These are phyloP conservation scores for Scolopax mira DNA, from an alignment of 2,113 vertebrate genomes.

Conservation along the genomic window DNA sequence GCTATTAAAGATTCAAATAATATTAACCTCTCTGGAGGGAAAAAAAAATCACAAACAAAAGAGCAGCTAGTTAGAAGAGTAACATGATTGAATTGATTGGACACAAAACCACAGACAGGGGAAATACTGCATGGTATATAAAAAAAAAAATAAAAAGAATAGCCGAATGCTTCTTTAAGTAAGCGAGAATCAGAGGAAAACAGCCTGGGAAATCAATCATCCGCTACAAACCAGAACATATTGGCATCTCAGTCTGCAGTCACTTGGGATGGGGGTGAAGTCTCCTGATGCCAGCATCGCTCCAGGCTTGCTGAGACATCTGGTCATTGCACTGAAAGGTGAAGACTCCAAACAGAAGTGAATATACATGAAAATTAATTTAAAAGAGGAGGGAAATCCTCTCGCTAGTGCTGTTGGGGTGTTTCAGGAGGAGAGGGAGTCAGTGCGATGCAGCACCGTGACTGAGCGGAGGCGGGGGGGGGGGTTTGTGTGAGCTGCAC, in stretches of 20 bases:
- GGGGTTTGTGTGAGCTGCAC: background rate
- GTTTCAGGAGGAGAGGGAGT: background rate
- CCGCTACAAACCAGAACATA: constrained; percentile 65
- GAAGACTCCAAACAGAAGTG: constrained; percentile 29
- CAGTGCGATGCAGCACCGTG: background rate
- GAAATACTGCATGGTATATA: background rate
- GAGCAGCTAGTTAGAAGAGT: background rate
- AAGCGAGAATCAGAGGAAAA: constrained; percentile 22
- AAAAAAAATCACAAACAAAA: background rate
- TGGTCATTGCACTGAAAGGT: constrained; percentile 57
- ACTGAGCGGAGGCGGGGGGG: background rate
- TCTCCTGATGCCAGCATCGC: constrained; percentile 44
- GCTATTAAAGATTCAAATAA: background rate
- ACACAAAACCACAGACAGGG: background rate
- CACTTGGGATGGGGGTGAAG: constrained; percentile 31
- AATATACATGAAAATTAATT: constrained; percentile 54
- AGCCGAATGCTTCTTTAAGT: background rate
- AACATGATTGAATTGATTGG: background rate
- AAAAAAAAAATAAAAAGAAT: background rate
- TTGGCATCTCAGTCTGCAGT: constrained; percentile 45
- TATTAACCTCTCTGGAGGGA: background rate
- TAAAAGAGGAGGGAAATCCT: constrained; percentile 6
- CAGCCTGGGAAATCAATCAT: constrained; percentile 59
- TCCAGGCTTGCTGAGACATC: constrained; percentile 64
- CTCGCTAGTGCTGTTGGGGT: background rate